Percentiles rank a stretch among this genome's conserved stretches.
Conservation (phyloP, 2,797 vertebrate species). For the Gastrophryne carolinensis region DNA sequence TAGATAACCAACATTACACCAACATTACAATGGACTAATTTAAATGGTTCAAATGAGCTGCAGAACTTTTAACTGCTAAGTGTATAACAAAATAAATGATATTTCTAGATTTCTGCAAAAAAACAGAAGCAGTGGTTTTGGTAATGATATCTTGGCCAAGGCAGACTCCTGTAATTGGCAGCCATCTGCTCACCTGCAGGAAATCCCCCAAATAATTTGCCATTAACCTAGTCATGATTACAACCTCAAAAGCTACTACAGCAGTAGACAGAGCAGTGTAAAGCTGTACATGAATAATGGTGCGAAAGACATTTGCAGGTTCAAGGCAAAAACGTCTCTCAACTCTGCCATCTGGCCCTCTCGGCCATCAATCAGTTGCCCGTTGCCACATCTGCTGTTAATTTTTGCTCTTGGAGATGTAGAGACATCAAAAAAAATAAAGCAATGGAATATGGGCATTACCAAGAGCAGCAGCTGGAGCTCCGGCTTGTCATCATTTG, state of each 20-base stretch:
- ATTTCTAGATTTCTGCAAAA: neutral
- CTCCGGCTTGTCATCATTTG: slow-evolving; percentile 41
- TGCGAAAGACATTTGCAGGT: slow-evolving; percentile 37
- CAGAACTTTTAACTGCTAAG: no score
- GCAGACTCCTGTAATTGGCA: slow-evolving; percentile 9
- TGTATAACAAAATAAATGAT: no score
- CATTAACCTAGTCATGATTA: slow-evolving; percentile 37
- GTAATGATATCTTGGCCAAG: slow-evolving; percentile 27
- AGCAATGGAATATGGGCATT: slow-evolving; percentile 37
- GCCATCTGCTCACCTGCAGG: slow-evolving; percentile 35
- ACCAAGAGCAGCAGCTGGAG: slow-evolving; percentile 46
- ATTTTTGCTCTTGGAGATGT: slow-evolving; percentile 47
- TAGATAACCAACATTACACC: no score
- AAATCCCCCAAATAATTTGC: slow-evolving; percentile 38
- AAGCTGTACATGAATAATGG: slow-evolving; percentile 42
- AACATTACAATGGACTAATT: no score
- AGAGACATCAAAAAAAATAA: slow-evolving; percentile 37
- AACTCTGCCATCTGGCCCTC: slow-evolving; percentile 44
- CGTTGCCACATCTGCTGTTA: slow-evolving; percentile 41
- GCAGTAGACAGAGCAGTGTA: slow-evolving; percentile 30
- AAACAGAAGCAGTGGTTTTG: neutral
- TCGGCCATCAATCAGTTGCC: slow-evolving; percentile 42
- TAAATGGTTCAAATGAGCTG: no score
- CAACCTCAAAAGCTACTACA: slow-evolving; percentile 29
- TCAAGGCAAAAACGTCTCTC: slow-evolving; percentile 49